Base-by-base conservation (phyloP, 2,888 invertebrate species). In the Pterostichus niger region DNA sequence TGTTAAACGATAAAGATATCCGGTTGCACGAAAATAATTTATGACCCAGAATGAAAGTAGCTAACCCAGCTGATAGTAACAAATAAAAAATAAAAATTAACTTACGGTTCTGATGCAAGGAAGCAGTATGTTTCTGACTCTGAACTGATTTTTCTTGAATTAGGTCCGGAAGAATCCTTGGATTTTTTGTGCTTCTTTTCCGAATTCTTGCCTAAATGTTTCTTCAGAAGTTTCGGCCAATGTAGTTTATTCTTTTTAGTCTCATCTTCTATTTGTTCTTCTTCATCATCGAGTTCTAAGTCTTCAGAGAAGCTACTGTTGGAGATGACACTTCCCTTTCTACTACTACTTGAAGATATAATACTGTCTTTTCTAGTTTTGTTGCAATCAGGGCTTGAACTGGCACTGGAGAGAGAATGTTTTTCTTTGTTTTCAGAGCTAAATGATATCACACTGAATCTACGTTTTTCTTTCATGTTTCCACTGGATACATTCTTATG, bases 271-370 rank as follows among this genome's bases (percentile, higher is more conserved):
- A 87, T 84, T 73, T 85, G 84, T 75, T 86, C 87, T 35, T 68
- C 81, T 0, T 85, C 84, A 11, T 76, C 77, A 33, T 82, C 84
- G 49, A 85, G 83, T 44, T 90, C 90, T 40, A 89, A 89, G 84
- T 89, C 88, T 84, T 90, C 90, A n/a, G 89, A 90, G 85, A 88
- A 88, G 85, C 89, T 89, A 84, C 90, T 89, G 80, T 87, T 89
- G 68, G 90, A 90, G 71, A 89, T 89, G 13, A 90, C 88, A 84
- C 90, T 90, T 84, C 88, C 89, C 85, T 90, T 90, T 52, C 90
- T 86, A 84, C 89, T 89, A 61, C 84, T 84, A 6, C 85, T 84
- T 9, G 84, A 84, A 6, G 86, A 87, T 17, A 85, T 86, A 64
- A 84, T 84, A 61, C 84, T 84, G n/a, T 84, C 84, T 68, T 85